Percentiles rank a stretch among this genome's conserved stretches.
Evolutionary conservation across 2,888 invertebrate genomes (phyloP).

Genomic region (Spilosoma lubricipeda): DNA sequence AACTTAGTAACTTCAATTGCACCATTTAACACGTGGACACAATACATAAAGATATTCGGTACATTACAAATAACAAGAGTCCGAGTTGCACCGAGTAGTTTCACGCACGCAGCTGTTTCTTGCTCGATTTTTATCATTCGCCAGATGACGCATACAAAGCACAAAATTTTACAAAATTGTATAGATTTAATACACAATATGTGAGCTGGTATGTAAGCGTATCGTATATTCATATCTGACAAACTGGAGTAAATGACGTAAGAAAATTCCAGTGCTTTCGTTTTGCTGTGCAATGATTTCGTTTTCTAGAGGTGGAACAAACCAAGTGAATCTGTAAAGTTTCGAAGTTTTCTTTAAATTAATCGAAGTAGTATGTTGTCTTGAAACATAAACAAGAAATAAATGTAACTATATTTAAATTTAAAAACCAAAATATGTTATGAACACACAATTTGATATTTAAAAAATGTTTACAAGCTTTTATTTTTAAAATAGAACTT

Average conservation of each 20-base stretch:
- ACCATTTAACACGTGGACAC: conserved; percentile 50
- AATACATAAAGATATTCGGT: conserved; percentile 42
- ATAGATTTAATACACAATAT: conserved; percentile 14
- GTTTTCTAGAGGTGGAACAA: background rate
- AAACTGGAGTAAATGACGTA: background rate
- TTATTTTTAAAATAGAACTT: background rate
- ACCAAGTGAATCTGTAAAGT: background rate
- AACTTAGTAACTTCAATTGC: conserved; percentile 45
- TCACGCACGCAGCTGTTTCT: conserved; percentile 30
- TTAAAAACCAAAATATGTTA: background rate
- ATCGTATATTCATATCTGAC: background rate
- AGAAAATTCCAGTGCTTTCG: background rate
- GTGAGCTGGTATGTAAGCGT: background rate
- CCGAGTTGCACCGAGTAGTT: conserved; percentile 34
- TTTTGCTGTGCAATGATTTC: background rate
- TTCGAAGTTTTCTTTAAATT: too few species aligned
- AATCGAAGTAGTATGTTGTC: background rate
- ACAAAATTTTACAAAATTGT: conserved; percentile 19
- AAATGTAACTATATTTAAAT: background rate
- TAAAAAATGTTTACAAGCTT: too few species aligned
- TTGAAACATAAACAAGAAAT: background rate
- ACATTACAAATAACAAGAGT: conserved; percentile 23
- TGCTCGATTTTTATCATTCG: conserved; percentile 29
- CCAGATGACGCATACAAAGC: conserved; percentile 25
- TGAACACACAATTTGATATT: background rate